phyloP scores from a whole-genome alignment of 2,113 vertebrate species.

The Myrmophylax atrothorax region DNA sequence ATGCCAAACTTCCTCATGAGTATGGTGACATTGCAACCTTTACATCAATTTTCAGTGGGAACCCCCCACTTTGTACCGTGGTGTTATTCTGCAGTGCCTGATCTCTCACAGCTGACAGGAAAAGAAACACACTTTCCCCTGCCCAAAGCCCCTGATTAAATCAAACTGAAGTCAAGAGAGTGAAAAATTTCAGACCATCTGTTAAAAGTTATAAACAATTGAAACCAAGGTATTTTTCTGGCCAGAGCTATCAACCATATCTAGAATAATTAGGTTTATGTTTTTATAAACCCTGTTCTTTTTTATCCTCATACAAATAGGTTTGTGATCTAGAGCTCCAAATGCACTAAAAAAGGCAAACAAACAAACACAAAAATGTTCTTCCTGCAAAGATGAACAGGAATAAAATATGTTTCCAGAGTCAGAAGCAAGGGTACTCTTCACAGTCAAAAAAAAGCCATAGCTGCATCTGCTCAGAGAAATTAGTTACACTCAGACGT shows the following conservation, averaged over 20 bases:
- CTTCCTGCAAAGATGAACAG: background rate
- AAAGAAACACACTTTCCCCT: background rate
- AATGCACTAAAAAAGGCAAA: background rate
- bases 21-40: background rate
- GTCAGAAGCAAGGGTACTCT: background rate
- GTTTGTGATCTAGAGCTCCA: background rate
- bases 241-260: background rate
- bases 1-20: background rate
- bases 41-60: background rate
- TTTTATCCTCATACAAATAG: background rate
- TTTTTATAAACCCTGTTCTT: background rate
- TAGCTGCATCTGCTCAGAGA: background rate
- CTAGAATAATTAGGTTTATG: background rate
- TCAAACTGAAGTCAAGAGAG: slow-evolving; percentile 21
- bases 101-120: background rate
- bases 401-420: background rate
- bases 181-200: slow-evolving; percentile 35
- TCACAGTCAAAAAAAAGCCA: background rate
- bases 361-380: background rate
- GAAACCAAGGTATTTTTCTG: slow-evolving; percentile 29
- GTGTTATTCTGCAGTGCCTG: background rate
- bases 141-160: background rate
- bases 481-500: background rate
- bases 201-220: slow-evolving; percentile 36
- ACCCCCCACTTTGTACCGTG: background rate